These are phyloP conservation scores for Pterobdella sp. DNA, from an alignment of 2,888 invertebrate genomes.

Conservation along the genomic window DNA sequence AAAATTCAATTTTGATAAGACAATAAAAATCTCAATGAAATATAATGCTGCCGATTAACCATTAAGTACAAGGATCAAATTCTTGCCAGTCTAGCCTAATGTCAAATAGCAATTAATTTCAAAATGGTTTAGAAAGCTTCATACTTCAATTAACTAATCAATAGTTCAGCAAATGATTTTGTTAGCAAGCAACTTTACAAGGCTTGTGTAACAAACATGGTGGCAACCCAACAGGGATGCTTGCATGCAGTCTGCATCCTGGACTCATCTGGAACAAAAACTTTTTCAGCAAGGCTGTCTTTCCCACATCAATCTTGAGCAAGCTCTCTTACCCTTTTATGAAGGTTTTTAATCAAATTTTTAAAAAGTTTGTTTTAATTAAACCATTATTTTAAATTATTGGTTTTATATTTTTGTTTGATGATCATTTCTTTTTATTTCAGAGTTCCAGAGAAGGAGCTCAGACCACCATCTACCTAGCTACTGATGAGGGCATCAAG, in stretches of 20 bases:
- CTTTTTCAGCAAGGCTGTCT: neutral
- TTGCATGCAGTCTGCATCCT: conserved; percentile 10
- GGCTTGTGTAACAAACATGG: too few relatives aligned
- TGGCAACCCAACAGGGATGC: neutral
- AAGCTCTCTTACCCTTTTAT: neutral
- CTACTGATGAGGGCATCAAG: conserved; percentile 30
- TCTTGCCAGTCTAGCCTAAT: too few relatives aligned
- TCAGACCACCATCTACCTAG: conserved; percentile 33
- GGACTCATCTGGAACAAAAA: neutral
- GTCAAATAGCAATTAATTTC: too few relatives aligned
- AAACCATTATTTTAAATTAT: neutral
- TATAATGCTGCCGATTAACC: too few relatives aligned
- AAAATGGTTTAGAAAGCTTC: too few relatives aligned
- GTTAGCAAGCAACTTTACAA: too few relatives aligned
- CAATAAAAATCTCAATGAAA: too few relatives aligned
- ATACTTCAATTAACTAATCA: too few relatives aligned
- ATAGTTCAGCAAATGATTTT: too few relatives aligned
- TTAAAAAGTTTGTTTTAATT: neutral
- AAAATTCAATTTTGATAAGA: too few relatives aligned
- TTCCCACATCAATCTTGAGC: neutral
- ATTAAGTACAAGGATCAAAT: too few relatives aligned
- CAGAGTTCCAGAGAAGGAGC: conserved; percentile 34
- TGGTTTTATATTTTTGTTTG: neutral
- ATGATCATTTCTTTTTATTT: neutral
- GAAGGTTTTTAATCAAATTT: neutral